phyloP scores from a whole-genome alignment of 2,797 vertebrate species.

The Urophycis tenuis region DNA sequence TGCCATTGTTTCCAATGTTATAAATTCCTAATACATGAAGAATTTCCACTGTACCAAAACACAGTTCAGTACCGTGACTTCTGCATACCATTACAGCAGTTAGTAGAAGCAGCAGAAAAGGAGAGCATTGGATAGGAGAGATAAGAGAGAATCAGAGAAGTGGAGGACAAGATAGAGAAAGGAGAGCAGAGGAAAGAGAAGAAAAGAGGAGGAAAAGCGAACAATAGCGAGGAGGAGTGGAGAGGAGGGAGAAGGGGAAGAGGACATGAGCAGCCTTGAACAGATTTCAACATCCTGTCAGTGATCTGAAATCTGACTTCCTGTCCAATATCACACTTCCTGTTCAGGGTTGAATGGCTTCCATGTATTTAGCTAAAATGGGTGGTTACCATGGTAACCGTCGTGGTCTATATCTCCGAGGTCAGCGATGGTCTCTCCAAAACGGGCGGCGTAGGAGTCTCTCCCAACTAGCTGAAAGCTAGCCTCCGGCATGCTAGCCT shows the following conservation, averaged over 20 bases:
- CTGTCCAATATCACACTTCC: not conserved
- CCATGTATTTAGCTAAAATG: not conserved
- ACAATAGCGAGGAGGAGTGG: no score
- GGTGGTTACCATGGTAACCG: conserved; percentile 80
- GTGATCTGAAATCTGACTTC: not conserved
- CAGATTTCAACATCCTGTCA: not conserved
- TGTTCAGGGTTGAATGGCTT: not conserved
- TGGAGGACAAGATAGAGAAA: not conserved
- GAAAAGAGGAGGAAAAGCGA: no score
- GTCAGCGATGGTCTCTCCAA: conserved; percentile 84
- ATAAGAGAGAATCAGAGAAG: not conserved
- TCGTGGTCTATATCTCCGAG: conserved; percentile 95
- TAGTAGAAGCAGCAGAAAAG: not conserved
- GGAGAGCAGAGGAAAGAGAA: not conserved
- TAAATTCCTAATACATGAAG: not conserved
- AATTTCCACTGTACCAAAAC: no score
- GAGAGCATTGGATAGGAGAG: not conserved
- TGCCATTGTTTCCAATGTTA: not conserved
- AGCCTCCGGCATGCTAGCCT: conserved; percentile 76
- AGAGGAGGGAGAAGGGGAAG: not conserved
- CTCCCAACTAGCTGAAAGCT: conserved; percentile 76
- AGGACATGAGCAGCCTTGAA: conserved; percentile 1
- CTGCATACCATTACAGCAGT: not conserved
- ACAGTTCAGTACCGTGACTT: not conserved
- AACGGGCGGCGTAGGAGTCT: conserved; percentile 81